A percentile compares a stretch with the other conserved stretches of the same genome.
Evolutionary conservation across 2,888 invertebrate species (phyloP).

Genomic region (Tiliacea aurago): DNA sequence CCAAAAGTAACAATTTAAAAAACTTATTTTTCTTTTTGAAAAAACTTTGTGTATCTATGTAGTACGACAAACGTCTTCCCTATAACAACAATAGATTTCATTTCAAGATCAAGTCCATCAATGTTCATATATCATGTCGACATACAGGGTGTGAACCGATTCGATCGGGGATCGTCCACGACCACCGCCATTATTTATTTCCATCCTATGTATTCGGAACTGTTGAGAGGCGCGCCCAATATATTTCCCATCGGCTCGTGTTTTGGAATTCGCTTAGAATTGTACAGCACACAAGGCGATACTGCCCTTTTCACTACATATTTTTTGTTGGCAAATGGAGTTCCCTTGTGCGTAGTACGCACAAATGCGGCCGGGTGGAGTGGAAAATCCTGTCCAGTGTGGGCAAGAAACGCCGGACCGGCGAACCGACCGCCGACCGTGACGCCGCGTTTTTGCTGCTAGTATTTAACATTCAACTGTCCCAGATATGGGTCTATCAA

Average conservation of each 20-base stretch:
- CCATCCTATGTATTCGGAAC: constrained; percentile 49
- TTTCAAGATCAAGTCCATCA: constrained; percentile 46
- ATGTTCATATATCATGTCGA: constrained; percentile 21
- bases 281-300: constrained; percentile 66
- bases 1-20: background rate
- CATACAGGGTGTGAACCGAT: constrained; percentile 44
- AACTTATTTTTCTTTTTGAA: background rate
- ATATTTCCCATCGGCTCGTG: constrained; percentile 62
- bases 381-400: constrained; percentile 81
- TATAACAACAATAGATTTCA: constrained; percentile 33
- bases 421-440: constrained; percentile 69
- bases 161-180: constrained; percentile 49
- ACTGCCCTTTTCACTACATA: constrained; percentile 76
- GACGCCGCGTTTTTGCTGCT: constrained; percentile 79
- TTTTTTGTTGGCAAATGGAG: constrained; percentile 87
- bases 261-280: constrained; percentile 65
- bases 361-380: constrained; percentile 80
- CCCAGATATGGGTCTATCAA: constrained; percentile 38
- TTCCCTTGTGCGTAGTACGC: constrained; percentile 82
- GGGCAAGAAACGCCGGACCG: constrained; percentile 74
- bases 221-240: constrained; percentile 57
- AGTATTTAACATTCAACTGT: constrained; percentile 62
- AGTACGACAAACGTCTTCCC: background rate
- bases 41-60: background rate
- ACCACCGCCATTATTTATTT: constrained; percentile 58